Base-by-base conservation (phyloP, 2,797 vertebrate genomes). In the Corythornis leucogaster region DNA sequence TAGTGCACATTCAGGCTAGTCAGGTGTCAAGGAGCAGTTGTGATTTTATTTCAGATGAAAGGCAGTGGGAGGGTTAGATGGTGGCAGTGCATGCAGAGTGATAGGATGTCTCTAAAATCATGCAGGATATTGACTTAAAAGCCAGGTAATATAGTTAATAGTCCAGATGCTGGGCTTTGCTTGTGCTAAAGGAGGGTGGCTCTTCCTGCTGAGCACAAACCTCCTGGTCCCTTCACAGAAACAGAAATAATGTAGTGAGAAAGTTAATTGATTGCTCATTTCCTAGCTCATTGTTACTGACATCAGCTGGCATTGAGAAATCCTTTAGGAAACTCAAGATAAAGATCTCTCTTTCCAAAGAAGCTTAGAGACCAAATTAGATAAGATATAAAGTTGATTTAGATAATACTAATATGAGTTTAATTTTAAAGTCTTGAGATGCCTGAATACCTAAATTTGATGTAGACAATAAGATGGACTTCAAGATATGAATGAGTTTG, bases 321-420 rank as follows among this genome's bases (percentile, higher is more conserved):
- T 93, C 80, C 75, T 88, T 81, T 77, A 93, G 85, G 75, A 93
- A 90, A 61, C 67, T 80, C 18, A 22, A 22, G n/a, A 70, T 70
- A 73, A 79, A 50, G n/a, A 50, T 74, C 22, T 70, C 22, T 79
- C 22, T 62, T 58, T 83, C 16, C 22, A 31, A 76, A 79, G 70
- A 63, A 61, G 16, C 20, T 66, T 68, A 75, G 48, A 83, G 70
- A 69, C 35, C 42, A 83, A 70, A 86, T 86, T 46, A 88, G 35
- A 12, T 77, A 58, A 90, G n/a, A 66, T 5, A 1, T 61, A 58
- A 59, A 69, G 57, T 50, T 86, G 77, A 46, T 42, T 89, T 79
- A 63, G 20, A 24, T 66, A 90, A 80, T 28, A 26, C 20, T 67
- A 75, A 64, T 46, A 43, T n/a, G 21, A 6, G 45, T 93, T 93